Base-by-base conservation (phyloP, 2,113 vertebrate species). In the Ochotona curzoniae region DNA sequence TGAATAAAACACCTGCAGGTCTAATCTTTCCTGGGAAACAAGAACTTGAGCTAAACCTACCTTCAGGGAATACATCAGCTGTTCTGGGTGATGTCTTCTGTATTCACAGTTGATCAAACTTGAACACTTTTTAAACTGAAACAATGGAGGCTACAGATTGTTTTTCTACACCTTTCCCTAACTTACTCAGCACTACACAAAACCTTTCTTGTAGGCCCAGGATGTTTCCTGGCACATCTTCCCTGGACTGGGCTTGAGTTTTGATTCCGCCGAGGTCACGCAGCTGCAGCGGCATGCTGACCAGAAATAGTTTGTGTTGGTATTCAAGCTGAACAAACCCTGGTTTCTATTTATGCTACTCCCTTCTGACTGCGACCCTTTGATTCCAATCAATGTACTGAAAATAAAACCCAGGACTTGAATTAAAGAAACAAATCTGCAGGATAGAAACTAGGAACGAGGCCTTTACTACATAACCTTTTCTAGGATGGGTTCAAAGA, bases 281-380 rank as follows among this genome's bases (percentile, higher is more conserved):
- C 61, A 94, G 96, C 90, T 96, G 85, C 70, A 83, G 69, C 8
- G 13, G 35, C 71, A 64, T 30, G 20, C 73, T 94, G 60, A 78
- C 95, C 94, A 89, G 96, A 95, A 95, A 96, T 75, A 95, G 87
- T 80, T 9, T 63, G 17, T 51, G 67, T 38, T 87, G 73, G 94
- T 87, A 87, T 83, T 90, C 86, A 89, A 97, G 94, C 63, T 81
- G 75, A 93, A 94, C 15, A 26, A 93, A 83, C 44, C 61, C 89
- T 81, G 78, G 44, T 73, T 86, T 94, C 91, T 95, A 94, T 94
- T 96, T 96, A 89, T 89, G 94, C 92, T 49, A 75, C 57, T 93
- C 90, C 49, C 67, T 85, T 93, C 92, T 90, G 81, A 94, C 67
- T 94, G 78, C 83, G 74, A 91, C 74, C 91, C 61, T 91, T 70